A percentile compares a stretch with the other conserved stretches of the same genome.
Evolutionary conservation across 2,113 vertebrate species (phyloP).

Genomic region (Sinocyclocheilus maitianheensis): DNA sequence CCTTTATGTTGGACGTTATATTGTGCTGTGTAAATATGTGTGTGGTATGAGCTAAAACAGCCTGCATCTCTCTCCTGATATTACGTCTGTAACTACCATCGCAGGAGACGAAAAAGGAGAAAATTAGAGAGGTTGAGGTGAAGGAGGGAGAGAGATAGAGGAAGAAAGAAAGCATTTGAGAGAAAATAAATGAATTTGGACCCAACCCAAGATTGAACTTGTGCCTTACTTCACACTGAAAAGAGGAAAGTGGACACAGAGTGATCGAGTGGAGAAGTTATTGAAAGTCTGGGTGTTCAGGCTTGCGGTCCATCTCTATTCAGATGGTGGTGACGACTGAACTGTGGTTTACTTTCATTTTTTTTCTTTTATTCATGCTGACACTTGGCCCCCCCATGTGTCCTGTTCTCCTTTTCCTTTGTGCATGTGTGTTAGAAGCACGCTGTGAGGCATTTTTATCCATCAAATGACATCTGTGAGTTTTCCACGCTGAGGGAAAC

Average conservation of each 20-base stretch:
- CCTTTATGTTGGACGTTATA: not conserved
- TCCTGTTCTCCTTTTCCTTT: not conserved
- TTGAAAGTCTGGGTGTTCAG: slow-evolving; percentile 26
- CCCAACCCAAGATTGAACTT: slow-evolving; percentile 14
- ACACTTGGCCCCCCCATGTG: not conserved
- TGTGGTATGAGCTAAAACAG: not conserved
- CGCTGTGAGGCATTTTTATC: slow-evolving; percentile 48
- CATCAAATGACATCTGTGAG: slow-evolving; percentile 48
- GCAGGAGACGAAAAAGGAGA: slow-evolving; percentile 16
- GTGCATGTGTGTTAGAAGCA: slow-evolving; percentile 6
- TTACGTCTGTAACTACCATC: slow-evolving; percentile 21
- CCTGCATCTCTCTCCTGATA: slow-evolving; percentile 4
- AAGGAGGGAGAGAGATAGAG: slow-evolving; percentile 6
- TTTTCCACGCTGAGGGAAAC: slow-evolving; percentile 30
- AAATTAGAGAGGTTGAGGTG: not conserved
- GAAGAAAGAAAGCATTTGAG: not conserved
- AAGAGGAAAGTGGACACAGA: not conserved
- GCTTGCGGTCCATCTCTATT: not conserved
- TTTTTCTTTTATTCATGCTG: slow-evolving; percentile 25
- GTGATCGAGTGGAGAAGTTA: slow-evolving; percentile 8
- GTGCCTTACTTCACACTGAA: slow-evolving; percentile 11
- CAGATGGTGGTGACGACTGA: not conserved
- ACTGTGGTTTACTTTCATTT: slow-evolving; percentile 31
- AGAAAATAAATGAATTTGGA: slow-evolving; percentile 25
- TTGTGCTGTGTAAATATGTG: not conserved